phyloP scores from a whole-genome alignment of 2,113 vertebrate genomes.

The Hydrolagus affinis region DNA sequence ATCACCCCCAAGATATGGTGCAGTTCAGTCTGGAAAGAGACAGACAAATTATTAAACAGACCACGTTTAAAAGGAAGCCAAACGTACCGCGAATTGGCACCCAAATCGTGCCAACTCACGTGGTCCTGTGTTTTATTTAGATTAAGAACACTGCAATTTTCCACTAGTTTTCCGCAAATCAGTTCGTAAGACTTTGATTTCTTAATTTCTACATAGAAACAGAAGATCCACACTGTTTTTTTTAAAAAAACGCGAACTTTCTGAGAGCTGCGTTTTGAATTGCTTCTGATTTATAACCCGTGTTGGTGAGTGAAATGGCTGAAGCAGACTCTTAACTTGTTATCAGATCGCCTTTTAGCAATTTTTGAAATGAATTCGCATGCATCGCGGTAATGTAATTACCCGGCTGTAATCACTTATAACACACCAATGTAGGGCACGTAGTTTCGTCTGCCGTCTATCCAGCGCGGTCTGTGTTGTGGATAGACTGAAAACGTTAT shows the following conservation, averaged over 20 bases:
- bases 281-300: not conserved
- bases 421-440: too few species aligned
- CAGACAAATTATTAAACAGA: not conserved
- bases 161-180: not conserved
- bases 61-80: not conserved
- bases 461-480: not conserved
- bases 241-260: not conserved
- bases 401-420: not conserved
- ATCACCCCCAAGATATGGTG: not conserved
- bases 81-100: not conserved
- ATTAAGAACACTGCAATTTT: not conserved
- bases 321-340: not conserved
- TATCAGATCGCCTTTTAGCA: not conserved
- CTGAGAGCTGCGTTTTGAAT: not conserved
- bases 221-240: not conserved
- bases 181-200: too few species aligned
- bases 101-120: not conserved
- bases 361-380: not conserved
- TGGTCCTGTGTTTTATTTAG: not conserved
- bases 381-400: not conserved
- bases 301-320: not conserved
- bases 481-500: not conserved
- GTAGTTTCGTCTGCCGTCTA: not conserved
- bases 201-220: not conserved
- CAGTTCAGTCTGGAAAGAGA: constrained; percentile 8